Conservation (phyloP, 1,140 invertebrate genomes). For the Hormaphis cornu region DNA sequence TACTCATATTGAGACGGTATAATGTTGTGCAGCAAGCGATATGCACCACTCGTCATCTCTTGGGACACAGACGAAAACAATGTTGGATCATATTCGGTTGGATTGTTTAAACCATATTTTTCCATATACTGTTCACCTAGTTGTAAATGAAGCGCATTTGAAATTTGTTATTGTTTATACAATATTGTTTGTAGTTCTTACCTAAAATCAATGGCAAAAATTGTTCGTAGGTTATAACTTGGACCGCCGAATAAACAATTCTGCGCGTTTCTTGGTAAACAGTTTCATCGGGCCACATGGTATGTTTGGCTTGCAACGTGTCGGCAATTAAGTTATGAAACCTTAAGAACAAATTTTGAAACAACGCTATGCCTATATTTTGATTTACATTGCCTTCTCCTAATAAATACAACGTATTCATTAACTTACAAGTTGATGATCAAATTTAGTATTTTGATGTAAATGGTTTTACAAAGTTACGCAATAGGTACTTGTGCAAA, state of each 20-base stretch:
- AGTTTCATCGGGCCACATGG: conserved; percentile 70
- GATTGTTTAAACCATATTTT: not conserved
- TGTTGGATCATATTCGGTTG: conserved; percentile 6
- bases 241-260: conserved; percentile 70
- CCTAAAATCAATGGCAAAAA: conserved; percentile 74
- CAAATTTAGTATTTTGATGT: too few species aligned
- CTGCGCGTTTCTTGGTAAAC: conserved; percentile 69
- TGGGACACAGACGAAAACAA: not conserved
- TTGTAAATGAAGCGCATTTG: not conserved
- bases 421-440: too few species aligned
- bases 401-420: too few species aligned
- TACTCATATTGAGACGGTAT: not conserved
- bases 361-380: conserved; percentile 69
- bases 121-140: not conserved
- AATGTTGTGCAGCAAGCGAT: not conserved
- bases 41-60: conserved; percentile 17
- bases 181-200: conserved; percentile 37
- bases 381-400: conserved; percentile 71
- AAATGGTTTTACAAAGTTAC: too few species aligned
- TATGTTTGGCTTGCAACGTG: conserved; percentile 56
- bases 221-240: conserved; percentile 81
- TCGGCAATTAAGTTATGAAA: conserved; percentile 73
- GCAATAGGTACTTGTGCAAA: too few species aligned
- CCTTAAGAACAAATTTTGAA: conserved; percentile 68
- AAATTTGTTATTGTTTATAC: not conserved